Percentiles rank a stretch among this genome's conserved stretches.
Conservation (phyloP, 1,140 invertebrate species). For the Elymnias hypermnestra region DNA sequence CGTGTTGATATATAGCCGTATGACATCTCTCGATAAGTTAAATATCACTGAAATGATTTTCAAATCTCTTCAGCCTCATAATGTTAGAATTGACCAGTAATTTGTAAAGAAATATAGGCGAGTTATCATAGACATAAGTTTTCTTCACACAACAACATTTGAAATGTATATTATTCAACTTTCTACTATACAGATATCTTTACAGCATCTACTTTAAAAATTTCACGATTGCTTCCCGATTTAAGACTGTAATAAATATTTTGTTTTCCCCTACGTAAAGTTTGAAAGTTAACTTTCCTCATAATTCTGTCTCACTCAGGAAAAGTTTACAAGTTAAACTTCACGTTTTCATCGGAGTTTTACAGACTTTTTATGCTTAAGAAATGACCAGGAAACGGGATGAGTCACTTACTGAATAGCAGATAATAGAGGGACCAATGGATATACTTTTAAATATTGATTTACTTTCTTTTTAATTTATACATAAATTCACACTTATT, state of each 20-base stretch:
- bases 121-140: no score
- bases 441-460: no score
- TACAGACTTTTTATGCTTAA: conserved; percentile 31
- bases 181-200: not conserved
- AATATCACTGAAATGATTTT: no score
- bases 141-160: no score
- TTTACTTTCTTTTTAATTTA: no score
- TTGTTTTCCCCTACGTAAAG: conserved; percentile 31
- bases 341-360: conserved; percentile 39
- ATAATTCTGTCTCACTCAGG: conserved; percentile 48
- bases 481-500: no score
- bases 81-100: not conserved
- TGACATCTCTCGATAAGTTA: no score
- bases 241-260: conserved; percentile 36
- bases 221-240: conserved; percentile 26
- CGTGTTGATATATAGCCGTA: no score
- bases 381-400: conserved; percentile 1
- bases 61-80: no score
- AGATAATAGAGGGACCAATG: conserved; percentile 19
- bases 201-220: conserved; percentile 15
- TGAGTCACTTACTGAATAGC: conserved; percentile 26
- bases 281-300: conserved; percentile 38
- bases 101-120: no score
- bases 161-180: not conserved
- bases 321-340: conserved; percentile 36